Evolutionary conservation across 30 jellyfish, hydroid and myxozoan genomes (phyloP), one percentile per base, ranked within the genome.

Genomic region (Cassiopea andromeda): DNA sequence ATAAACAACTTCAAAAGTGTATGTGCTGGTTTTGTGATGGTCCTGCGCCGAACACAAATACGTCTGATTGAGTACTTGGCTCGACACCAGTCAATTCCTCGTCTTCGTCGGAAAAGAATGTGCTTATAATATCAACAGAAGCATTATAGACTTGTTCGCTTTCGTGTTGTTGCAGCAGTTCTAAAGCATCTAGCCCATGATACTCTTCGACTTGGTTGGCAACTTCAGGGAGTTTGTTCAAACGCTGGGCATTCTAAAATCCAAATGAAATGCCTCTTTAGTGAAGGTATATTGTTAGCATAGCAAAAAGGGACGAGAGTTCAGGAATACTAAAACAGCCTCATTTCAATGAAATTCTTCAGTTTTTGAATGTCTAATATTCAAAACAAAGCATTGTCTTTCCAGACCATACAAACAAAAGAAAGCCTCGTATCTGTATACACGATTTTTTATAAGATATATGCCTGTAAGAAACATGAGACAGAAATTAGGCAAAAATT

Each of bases 111-210:
- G 94, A 83, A 75, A 96, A 96, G 78, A 89, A 96, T 18, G 87
- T 72, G 1, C 85, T 94, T 57, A 96, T 85, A 67, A 96, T 81
- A 5, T 89, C 97, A 9, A 75, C 80, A 1, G 99, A 93, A 57
- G 98, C 92, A 49, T 89, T 92, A 78, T 88, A 91, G 43, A 96
- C 92, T 49, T 89, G 95, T 44, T 96, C 99, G 44, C 93, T 92
- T 81, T 70, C 97, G 64, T 90, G 97, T 43, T 87, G 88, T 74
- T 96, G 99, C 49, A 96, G 81, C 13, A 47, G 59, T 68, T 96
- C 99, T 1, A 96, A 73, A 6, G 92, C 93, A 61, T 92, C 98
- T 16, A 89, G 82, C 19, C 99, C 99, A 46, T 94, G 91, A 59
- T 87, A 85, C 69, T 92, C 99, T 81, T 92, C 98, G 12, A 96